Conservation (phyloP, 2,113 vertebrate genomes). For the Fukomys damarensis region DNA sequence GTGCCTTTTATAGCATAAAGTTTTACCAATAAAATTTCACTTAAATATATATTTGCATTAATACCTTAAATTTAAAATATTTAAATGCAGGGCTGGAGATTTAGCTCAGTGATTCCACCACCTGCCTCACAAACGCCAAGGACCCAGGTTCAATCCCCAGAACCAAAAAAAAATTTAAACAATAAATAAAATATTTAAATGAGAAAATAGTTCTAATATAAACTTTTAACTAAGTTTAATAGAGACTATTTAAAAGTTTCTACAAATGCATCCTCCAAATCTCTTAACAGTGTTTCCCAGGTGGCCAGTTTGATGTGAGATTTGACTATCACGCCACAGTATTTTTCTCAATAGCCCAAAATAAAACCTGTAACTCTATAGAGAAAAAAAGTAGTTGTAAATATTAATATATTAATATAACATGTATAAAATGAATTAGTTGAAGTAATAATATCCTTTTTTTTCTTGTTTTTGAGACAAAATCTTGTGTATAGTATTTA, state of each 20-base stretch:
- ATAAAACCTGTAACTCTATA: neutral
- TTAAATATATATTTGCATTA: constrained; percentile 31
- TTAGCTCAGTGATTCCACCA: too few species aligned
- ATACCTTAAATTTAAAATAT: constrained; percentile 39
- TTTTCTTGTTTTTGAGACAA: neutral
- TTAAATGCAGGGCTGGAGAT: too few species aligned
- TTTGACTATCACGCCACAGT: constrained; percentile 3
- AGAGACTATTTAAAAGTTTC: neutral
- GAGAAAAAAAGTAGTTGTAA: neutral
- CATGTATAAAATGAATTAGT: neutral
- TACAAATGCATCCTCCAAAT: neutral
- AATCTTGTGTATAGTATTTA: neutral
- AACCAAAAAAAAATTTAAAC: too few species aligned
- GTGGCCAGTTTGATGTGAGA: neutral
- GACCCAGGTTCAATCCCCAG: too few species aligned
- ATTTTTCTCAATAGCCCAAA: constrained; percentile 11
- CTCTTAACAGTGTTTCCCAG: neutral
- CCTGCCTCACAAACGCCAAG: too few species aligned
- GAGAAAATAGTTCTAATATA: constrained; percentile 12
- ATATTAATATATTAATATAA: neutral
- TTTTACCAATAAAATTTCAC: constrained; percentile 16
- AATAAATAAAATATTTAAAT: constrained; percentile 43
- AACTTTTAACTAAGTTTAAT: neutral
- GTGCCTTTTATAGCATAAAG: neutral
- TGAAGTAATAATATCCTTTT: neutral